These are phyloP conservation scores for Melanophora roralis DNA, from an alignment of 2,888 invertebrate genomes.

Conservation along the genomic window DNA sequence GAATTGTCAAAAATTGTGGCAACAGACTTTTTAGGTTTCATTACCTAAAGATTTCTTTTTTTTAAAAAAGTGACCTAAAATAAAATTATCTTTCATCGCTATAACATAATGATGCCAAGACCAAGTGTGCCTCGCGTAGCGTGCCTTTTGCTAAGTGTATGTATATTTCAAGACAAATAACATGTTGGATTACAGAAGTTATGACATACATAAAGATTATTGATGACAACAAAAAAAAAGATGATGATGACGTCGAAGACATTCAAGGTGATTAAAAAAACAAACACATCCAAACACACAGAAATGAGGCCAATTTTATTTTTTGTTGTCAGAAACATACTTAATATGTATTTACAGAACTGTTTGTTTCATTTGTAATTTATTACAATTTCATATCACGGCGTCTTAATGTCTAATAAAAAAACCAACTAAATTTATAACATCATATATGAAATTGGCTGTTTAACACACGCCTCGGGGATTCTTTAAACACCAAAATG, in stretches of 20 bases:
- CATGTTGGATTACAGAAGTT: slow-evolving; percentile 12
- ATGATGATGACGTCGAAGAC: background rate
- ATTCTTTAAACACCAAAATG: background rate
- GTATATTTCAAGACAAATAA: background rate
- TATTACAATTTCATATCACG: slow-evolving; percentile 32
- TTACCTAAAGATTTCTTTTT: no score
- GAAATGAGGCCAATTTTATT: slow-evolving; percentile 10
- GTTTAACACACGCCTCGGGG: background rate
- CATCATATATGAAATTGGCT: background rate
- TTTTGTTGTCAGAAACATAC: background rate
- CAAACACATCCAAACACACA: background rate
- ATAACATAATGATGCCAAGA: no score
- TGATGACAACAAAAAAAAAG: background rate
- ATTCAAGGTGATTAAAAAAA: slow-evolving; percentile 35
- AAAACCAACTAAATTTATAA: background rate
- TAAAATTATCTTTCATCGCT: no score
- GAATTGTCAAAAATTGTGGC: no score
- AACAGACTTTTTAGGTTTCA: no score
- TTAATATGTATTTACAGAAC: background rate
- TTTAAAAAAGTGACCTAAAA: no score
- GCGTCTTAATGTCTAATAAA: slow-evolving; percentile 45
- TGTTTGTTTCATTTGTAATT: slow-evolving; percentile 24
- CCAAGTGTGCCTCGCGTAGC: background rate
- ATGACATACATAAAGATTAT: slow-evolving; percentile 23
- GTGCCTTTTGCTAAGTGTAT: background rate